Conservation (phyloP, 2,797 vertebrate species). For the Phalanger gymnotis region DNA sequence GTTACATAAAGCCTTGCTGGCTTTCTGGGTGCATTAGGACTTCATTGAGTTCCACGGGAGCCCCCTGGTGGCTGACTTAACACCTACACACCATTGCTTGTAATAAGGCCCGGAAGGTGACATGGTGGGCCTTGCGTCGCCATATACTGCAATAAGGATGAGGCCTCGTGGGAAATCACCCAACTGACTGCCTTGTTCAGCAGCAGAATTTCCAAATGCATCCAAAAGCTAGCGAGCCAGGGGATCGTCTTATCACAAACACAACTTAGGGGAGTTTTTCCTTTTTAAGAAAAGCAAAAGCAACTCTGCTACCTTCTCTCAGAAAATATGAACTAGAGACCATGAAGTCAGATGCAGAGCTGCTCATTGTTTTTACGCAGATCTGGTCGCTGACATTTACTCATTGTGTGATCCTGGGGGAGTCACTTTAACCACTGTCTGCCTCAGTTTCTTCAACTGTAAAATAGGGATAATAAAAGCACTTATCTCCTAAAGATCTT, state of each 20-base stretch:
- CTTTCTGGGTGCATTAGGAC: background rate
- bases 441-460: background rate
- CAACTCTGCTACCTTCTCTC: background rate
- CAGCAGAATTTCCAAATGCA: background rate
- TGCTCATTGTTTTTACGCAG: background rate
- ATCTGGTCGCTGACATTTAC: background rate
- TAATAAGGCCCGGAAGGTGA: background rate
- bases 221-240: background rate
- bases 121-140: no score
- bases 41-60: background rate
- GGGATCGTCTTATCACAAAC: background rate
- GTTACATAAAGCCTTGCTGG: background rate
- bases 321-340: background rate
- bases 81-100: background rate
- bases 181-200: background rate
- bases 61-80: conserved; percentile 46
- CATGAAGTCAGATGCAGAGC: background rate
- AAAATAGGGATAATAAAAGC: background rate
- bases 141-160: fast-evolving
- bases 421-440: background rate
- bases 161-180: background rate
- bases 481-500: background rate
- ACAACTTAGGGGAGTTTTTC: background rate
- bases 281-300: background rate
- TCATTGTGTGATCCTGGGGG: background rate